A percentile compares a stretch with the other conserved stretches of the same genome.
phyloP scores from a whole-genome alignment of 2,113 vertebrate species.

The Centropus bengalensis region DNA sequence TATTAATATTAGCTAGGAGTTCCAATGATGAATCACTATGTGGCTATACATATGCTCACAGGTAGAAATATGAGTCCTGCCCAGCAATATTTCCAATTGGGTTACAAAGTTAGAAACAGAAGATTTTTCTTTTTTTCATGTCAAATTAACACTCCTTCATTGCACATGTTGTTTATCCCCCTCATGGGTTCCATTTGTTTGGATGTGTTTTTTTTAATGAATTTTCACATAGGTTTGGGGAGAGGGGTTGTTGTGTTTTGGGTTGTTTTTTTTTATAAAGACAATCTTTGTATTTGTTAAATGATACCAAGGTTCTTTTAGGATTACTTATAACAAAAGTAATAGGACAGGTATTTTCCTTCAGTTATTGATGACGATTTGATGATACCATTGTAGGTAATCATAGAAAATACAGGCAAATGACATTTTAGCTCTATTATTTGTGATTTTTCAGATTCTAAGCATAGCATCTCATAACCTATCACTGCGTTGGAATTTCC shows the following conservation, averaged over 20 bases:
- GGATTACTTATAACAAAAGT: not conserved
- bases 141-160: not conserved
- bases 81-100: not conserved
- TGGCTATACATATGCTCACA: not conserved
- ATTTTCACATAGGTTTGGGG: not conserved
- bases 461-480: not conserved
- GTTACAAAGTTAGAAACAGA: not conserved
- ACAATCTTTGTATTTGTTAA: not conserved
- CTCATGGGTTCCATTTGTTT: not conserved
- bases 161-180: not conserved
- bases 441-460: not conserved
- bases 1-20: not conserved
- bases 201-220: not conserved
- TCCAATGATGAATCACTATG: not conserved
- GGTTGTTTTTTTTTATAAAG: not conserved
- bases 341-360: not conserved
- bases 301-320: not conserved
- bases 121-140: not conserved
- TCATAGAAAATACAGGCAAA: not conserved
- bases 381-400: not conserved
- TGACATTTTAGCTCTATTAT: not conserved
- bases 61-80: not conserved
- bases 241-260: not conserved
- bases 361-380: not conserved
- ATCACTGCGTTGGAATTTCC: not conserved